phyloP scores from a whole-genome alignment of 2,888 invertebrate species.

The Ditula angustiorana region DNA sequence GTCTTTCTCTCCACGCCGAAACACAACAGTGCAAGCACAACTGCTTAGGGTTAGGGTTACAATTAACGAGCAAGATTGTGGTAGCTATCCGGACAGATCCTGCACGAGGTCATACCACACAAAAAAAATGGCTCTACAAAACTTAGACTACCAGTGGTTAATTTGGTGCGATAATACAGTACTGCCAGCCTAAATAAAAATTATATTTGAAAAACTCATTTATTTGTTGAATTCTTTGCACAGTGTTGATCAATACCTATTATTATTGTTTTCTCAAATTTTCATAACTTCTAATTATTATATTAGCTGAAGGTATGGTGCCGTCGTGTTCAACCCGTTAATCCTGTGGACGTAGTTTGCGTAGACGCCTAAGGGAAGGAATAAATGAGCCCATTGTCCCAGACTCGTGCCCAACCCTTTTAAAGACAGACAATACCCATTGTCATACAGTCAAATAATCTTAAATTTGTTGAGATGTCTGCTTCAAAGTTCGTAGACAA shows the following conservation, averaged over 20 bases:
- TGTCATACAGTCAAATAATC: constrained; percentile 69
- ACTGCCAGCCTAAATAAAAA: no score
- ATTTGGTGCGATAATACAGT: no score
- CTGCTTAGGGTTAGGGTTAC: no score
- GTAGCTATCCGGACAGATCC: no score
- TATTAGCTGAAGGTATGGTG: constrained; percentile 64
- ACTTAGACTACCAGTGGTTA: no score
- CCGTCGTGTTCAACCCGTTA: constrained; percentile 69
- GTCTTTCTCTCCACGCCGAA: no score
- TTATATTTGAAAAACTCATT: no score
- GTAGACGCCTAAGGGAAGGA: constrained; percentile 73
- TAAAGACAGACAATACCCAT: constrained; percentile 78
- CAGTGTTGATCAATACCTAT: neutral
- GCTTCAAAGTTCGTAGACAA: constrained; percentile 62
- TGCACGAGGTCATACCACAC: no score
- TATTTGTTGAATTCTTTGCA: neutral
- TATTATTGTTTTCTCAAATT: neutral
- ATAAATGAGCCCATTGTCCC: constrained; percentile 78
- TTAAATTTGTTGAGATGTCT: constrained; percentile 73
- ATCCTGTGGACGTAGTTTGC: constrained; percentile 67
- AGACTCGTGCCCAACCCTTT: constrained; percentile 68
- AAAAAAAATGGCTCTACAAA: no score
- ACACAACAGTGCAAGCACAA: no score
- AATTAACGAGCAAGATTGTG: no score
- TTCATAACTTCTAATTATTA: constrained; percentile 16